These are phyloP conservation scores for Ashinkailepas kermadecensis DNA, from an alignment of 2,888 invertebrate genomes.

Conservation along the genomic window DNA sequence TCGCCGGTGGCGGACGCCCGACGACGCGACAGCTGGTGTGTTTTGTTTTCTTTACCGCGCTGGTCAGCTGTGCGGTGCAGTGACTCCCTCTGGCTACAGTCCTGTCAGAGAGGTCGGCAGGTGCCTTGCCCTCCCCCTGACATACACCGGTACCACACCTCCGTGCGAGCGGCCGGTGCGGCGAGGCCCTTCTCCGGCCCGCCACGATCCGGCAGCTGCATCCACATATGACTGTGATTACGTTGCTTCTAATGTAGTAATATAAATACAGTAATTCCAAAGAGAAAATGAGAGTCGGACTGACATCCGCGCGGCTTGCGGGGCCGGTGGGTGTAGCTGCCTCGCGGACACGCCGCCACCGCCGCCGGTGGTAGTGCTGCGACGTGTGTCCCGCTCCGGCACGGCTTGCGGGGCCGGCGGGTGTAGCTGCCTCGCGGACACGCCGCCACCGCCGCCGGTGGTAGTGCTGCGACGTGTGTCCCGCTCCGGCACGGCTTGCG, in stretches of 20 bases:
- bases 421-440: no score
- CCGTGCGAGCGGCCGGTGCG: no score
- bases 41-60: not conserved
- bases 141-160: not conserved
- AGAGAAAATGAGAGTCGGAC: not conserved
- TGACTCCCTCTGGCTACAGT: no score
- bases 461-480: no score
- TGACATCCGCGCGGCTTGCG: not conserved
- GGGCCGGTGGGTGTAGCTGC: not conserved
- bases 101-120: no score
- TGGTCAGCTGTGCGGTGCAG: not conserved
- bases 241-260: constrained; percentile 14
- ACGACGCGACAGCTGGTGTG: not conserved
- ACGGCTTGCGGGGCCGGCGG: no score
- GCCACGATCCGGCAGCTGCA: not conserved
- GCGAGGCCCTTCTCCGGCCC: not conserved
- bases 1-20: not conserved
- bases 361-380: not conserved
- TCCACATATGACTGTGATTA: not conserved
- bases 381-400: no score
- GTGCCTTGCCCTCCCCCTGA: no score
- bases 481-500: no score
- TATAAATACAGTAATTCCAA: not conserved
- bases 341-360: no score
- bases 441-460: no score